phyloP scores from a whole-genome alignment of 2,797 vertebrate genomes.

The Centroberyx gerrardi region DNA sequence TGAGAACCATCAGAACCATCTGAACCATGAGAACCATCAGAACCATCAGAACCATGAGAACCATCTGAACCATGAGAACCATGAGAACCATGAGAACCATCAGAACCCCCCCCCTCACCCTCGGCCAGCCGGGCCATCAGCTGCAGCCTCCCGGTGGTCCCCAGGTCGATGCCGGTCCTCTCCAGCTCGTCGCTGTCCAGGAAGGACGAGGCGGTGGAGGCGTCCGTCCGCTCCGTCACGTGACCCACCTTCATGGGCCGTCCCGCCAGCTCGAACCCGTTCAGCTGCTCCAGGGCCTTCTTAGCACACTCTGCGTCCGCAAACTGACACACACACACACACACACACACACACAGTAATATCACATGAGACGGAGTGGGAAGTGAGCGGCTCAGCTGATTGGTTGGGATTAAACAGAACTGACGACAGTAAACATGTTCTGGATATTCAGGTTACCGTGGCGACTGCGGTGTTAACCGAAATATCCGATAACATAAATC shows the following conservation, averaged over 20 bases:
- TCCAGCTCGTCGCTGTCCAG: constrained; percentile 96
- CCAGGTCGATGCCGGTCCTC: constrained; percentile 94
- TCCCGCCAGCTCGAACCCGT: constrained; percentile 96
- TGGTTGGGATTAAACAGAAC: too few relatives aligned
- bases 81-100: too few relatives aligned
- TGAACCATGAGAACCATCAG: too few relatives aligned
- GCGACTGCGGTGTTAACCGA: too few relatives aligned
- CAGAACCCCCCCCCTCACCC: constrained; percentile 81
- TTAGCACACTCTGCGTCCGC: constrained; percentile 96
- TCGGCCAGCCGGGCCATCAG: constrained; percentile 97
- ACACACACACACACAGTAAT: neutral
- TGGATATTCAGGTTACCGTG: too few relatives aligned
- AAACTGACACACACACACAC: constrained; percentile 89
- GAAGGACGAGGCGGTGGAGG: constrained; percentile 92
- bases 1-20: too few relatives aligned
- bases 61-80: too few relatives aligned
- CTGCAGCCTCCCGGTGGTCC: constrained; percentile 95
- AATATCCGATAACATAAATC: too few relatives aligned
- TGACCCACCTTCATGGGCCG: constrained; percentile 98
- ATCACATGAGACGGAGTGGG: too few relatives aligned
- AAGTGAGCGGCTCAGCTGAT: too few relatives aligned
- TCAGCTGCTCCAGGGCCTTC: constrained; percentile 97
- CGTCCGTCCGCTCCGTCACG: constrained; percentile 94
- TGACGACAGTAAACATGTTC: too few relatives aligned
- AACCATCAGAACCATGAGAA: too few relatives aligned